A percentile compares a stretch with the other conserved stretches of the same genome.
These are phyloP conservation scores for Suricata suricatta DNA, from an alignment of 2,113 vertebrate genomes.

Conservation along the genomic window DNA sequence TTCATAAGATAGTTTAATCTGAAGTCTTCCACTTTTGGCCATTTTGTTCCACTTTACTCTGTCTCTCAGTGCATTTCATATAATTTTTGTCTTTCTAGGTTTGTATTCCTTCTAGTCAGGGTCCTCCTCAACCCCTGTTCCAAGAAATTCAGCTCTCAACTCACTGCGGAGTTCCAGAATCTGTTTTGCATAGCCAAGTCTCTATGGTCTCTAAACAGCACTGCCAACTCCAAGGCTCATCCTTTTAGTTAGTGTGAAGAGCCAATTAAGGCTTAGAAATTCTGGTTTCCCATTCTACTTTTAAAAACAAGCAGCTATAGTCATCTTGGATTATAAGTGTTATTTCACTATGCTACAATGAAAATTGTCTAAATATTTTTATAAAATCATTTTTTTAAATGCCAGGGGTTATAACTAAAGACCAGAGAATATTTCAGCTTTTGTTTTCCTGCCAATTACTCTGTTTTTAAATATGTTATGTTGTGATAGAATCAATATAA, in stretches of 20 bases:
- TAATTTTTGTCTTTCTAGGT: not conserved
- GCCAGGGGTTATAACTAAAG: not conserved
- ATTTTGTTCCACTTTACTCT: not conserved
- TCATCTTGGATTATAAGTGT: not conserved
- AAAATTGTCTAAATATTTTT: not conserved
- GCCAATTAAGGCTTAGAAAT: not conserved
- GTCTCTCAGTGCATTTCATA: not conserved
- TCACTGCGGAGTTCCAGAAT: not conserved
- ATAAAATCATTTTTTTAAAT: constrained; percentile 11
- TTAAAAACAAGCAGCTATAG: not conserved
- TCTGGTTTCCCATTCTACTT: not conserved
- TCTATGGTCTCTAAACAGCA: not conserved
- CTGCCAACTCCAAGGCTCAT: not conserved
- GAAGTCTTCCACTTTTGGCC: not conserved
- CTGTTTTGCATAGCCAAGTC: not conserved
- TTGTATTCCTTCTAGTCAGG: not conserved
- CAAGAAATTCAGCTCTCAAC: not conserved
- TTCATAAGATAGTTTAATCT: not conserved
- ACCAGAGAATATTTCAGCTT: constrained; percentile 59
- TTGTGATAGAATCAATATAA: constrained; percentile 57
- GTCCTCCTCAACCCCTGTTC: not conserved
- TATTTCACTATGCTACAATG: not conserved
- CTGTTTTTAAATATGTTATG: constrained; percentile 58
- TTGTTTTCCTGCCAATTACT: constrained; percentile 68
- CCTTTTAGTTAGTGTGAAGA: not conserved